These are phyloP conservation scores for Tubiluchus corallicola DNA, from an alignment of 2,888 invertebrate species.

Conservation along the genomic window DNA sequence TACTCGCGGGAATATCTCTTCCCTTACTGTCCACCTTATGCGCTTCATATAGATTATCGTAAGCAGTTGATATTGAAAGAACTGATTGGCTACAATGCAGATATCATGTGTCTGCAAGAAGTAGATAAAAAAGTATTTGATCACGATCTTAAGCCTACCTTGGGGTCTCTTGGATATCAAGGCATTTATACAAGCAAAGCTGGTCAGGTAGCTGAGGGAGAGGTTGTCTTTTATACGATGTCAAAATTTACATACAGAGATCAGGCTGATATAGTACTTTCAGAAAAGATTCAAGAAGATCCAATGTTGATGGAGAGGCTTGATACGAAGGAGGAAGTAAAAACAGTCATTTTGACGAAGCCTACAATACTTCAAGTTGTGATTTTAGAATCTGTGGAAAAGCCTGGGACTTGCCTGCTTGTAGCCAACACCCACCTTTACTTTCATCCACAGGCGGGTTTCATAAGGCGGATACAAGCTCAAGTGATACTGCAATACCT, in stretches of 20 bases:
- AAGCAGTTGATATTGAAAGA: constrained; percentile 69
- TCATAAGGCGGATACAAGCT: constrained; percentile 67
- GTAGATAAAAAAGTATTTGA: constrained; percentile 53
- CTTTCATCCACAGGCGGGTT: constrained; percentile 76
- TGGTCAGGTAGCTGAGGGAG: constrained; percentile 14
- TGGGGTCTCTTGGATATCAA: constrained; percentile 37
- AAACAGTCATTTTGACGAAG: too few relatives aligned
- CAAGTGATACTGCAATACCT: constrained; percentile 50
- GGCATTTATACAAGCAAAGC: constrained; percentile 45
- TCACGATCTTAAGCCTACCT: constrained; percentile 40
- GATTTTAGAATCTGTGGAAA: constrained; percentile 15
- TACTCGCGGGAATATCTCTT: constrained; percentile 49
- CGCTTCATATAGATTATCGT: constrained; percentile 61
- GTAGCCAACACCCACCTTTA: constrained; percentile 76
- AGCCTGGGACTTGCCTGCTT: constrained; percentile 17
- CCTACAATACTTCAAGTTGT: constrained; percentile 31
- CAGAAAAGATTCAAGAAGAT: constrained; percentile 16
- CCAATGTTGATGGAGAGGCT: constrained; percentile 16
- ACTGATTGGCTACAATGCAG: constrained; percentile 66
- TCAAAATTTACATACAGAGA: not conserved
- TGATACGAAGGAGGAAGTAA: too few relatives aligned
- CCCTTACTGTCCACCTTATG: constrained; percentile 65
- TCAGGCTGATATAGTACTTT: too few relatives aligned
- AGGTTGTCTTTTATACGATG: not conserved
- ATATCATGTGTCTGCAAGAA: constrained; percentile 80